These are phyloP conservation scores for Apodemia hepburni DNA, from an alignment of 2,888 invertebrate genomes.

Conservation along the genomic window DNA sequence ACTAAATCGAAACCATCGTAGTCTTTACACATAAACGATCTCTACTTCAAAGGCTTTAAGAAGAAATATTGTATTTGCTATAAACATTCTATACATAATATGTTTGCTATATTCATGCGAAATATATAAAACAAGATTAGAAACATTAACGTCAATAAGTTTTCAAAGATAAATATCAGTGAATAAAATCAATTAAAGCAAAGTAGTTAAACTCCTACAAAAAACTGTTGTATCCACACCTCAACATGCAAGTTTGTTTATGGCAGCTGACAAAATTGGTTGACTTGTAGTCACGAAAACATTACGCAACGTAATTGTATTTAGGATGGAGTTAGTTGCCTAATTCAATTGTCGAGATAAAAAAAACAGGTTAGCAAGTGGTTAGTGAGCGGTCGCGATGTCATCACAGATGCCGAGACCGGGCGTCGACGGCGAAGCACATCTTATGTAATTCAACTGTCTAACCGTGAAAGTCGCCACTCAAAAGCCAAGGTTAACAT, in stretches of 20 bases:
- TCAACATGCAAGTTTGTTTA: slow-evolving; percentile 3
- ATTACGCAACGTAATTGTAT: slow-evolving; percentile 25
- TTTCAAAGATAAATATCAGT: background rate
- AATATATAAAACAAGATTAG: too few relatives aligned
- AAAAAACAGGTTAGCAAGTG: slow-evolving; percentile 52
- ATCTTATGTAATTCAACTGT: slow-evolving; percentile 74
- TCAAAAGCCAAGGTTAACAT: slow-evolving; percentile 77
- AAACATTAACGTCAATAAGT: too few relatives aligned
- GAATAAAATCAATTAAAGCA: background rate
- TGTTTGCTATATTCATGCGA: too few relatives aligned
- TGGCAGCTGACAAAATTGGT: slow-evolving; percentile 15
- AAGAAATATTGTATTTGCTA: too few relatives aligned
- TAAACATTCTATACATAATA: too few relatives aligned
- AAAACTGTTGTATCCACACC: background rate
- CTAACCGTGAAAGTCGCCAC: slow-evolving; percentile 79
- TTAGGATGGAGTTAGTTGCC: slow-evolving; percentile 33
- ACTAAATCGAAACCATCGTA: too few relatives aligned
- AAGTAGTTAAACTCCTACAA: background rate
- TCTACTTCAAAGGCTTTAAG: too few relatives aligned
- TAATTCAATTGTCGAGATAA: slow-evolving; percentile 38
- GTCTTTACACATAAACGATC: too few relatives aligned
- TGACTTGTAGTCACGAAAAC: slow-evolving; percentile 19
- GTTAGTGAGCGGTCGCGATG: slow-evolving; percentile 58
- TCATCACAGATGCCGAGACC: slow-evolving; percentile 58
- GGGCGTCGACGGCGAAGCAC: slow-evolving; percentile 41